Evolutionary conservation across 2,888 invertebrate genomes (phyloP), one percentile per base, ranked within the genome.

Genomic region (Ectropis crepuscularia): DNA sequence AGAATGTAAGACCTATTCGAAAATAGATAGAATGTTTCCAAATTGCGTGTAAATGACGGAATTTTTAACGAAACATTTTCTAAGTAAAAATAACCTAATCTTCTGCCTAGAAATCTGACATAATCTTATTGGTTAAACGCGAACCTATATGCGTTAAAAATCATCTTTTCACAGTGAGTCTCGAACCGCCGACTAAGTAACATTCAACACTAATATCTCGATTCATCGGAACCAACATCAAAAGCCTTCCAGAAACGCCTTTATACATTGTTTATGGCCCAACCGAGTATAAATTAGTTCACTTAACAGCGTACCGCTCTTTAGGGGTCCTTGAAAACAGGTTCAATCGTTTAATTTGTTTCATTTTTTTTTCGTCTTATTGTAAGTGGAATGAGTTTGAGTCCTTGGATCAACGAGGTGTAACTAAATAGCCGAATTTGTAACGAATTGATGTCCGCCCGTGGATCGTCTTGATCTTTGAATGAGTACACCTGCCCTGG

Each of bases 381-480:
- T 88, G 84, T 88, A 74, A 80, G 76, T 78, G 76, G 82, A 89
- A 89, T 90, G 89, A 89, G 83, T 86, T 83, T 73, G 78, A 90
- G 90, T 92, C 92, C 91, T 92, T 90, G 90, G 82, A 81, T 87
- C 91, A 92, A 92, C 92, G 92, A 92, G 92, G 90, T 90, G 92
- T 87, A 87, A 87, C 92, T 87, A 92, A 92, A 92, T 85, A 86
- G 82, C 83, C 83, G 81, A 87, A 90, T 90, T 90, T 87, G 89
- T 87, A 91, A 86, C 90, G 90, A 92, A 91, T 92, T 79, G 87
- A 87, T 90, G 91, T 90, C 90, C 90, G 90, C 81, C 75, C 76
- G 78, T 73, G 70, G 75, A 76, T 73, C 57, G 57, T 75, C 85
- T 83, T 84, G 86, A 85, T 86, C 85, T 79, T 80, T 81, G 85